Base-by-base conservation (phyloP, 2,888 invertebrate species). In the Pharmacophagus antenor region DNA sequence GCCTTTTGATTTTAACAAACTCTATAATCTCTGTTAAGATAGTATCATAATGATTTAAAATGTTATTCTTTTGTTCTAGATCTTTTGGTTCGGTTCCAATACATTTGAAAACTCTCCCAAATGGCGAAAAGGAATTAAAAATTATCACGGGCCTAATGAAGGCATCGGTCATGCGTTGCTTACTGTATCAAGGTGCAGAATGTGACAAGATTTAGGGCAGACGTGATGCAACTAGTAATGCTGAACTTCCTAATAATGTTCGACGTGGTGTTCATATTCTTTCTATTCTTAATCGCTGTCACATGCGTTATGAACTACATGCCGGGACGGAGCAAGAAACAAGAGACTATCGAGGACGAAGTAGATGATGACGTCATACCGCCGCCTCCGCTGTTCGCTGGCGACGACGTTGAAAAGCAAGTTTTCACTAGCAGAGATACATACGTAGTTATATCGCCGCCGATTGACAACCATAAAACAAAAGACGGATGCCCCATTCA, bases 211-310 rank as follows among this genome's bases (percentile, higher is more conserved):
- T 58, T 73, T 67, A 71, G 66, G 67, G 63, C 56, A 70, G 74
- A 73, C 92, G 92, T 92, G 92, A 95, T 96, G 95, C 95, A 95
- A 93, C 92, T 95, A 82, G 93, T 95, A 93, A 95, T 95, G 93
- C 93, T 95, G 91, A 95, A 95, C 91, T 95, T 95, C 79, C 93
- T 96, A 86, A 94, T 95, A 92, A 95, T 95, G 95, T 96, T 96
- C 92, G 95, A 96, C 91, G 94, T 95, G 85, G 95, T 95, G 88
- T 96, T 96, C 92, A 93, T 95, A 90, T 95, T 95, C 89, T 95
- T 96, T 92, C 92, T 96, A 82, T 95, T 96, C 90, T 93, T 96
- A 82, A 94, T 95, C 77, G 95, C 95, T 69, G 95, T 96, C 73
- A 95, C 95, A 68, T 95, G 95, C 80, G 92, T 95, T 73, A 94